Evolutionary conservation across 92 coral and sea anemone genomes (phyloP).

Genomic region (Bergia sp.): DNA sequence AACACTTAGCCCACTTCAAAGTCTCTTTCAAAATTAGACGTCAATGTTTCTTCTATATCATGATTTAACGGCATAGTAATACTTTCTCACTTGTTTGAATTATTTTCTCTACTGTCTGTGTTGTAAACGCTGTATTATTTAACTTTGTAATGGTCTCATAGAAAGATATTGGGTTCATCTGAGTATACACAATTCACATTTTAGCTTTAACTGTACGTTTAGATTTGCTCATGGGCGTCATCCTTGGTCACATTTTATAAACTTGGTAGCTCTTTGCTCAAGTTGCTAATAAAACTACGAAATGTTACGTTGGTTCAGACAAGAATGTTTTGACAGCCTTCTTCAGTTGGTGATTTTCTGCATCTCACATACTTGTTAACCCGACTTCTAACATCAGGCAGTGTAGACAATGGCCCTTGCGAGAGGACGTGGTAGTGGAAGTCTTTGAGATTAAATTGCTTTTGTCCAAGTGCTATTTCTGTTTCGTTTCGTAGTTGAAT

Average conservation of each 20-base stretch:
- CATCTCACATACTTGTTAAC: slow-evolving; percentile 30
- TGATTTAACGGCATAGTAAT: too few relatives aligned
- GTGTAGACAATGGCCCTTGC: slow-evolving; percentile 26
- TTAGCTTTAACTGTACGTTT: not conserved
- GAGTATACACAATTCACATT: not conserved
- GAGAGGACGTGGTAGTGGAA: slow-evolving; percentile 41
- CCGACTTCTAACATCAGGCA: slow-evolving; percentile 34
- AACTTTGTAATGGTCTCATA: too few relatives aligned
- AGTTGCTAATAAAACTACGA: not conserved
- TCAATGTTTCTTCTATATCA: too few relatives aligned
- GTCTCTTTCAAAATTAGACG: too few relatives aligned
- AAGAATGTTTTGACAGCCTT: slow-evolving; percentile 15
- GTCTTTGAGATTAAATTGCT: slow-evolving; percentile 26
- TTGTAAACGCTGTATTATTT: too few relatives aligned
- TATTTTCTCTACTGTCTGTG: too few relatives aligned
- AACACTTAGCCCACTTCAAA: too few relatives aligned
- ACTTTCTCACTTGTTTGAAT: too few relatives aligned
- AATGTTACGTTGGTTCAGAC: not conserved
- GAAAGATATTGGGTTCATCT: too few relatives aligned
- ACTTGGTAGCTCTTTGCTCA: not conserved
- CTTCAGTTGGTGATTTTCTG: slow-evolving; percentile 1
- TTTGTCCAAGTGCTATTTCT: slow-evolving; percentile 11
- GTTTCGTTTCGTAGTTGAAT: slow-evolving; percentile 16
- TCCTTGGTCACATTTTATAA: too few relatives aligned
- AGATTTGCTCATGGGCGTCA: not conserved